Base-by-base conservation (phyloP, 2,888 invertebrate genomes). In the Pedicia rivosa region DNA sequence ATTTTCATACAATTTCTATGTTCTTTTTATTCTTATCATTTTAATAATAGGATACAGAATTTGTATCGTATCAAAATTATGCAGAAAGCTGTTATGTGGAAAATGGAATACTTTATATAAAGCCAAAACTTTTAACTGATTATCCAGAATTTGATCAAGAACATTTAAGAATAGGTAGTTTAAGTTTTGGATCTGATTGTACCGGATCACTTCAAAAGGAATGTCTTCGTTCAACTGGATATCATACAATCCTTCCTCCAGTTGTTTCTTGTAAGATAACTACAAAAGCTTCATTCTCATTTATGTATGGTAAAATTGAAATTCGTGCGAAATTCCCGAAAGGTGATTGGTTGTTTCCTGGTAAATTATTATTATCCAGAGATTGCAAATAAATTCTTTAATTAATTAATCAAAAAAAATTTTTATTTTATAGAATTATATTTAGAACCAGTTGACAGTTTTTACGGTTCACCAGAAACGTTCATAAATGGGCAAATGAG, bases 291-390 rank as follows among this genome's bases (percentile, higher is more conserved):
- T 59, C 57, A 1, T 77, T 82, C 48, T 66, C 66, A 5, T 82
- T 83, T 47, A 66, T 66, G 8, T 81, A 78, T 50, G 83, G 83
- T 9, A 67, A 62, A 26, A 62, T 83, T 10, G 69, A 75, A 49
- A 61, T 83, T 3, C 65, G 69, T 15, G 83, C 82, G 0, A 78
- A 75, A 54, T 50, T 84, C 15, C 81, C 83, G 0, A 65, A 65
- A 43, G 83, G 83, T 1, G 78, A 82, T 51, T 83, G 83, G 84
- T 59, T 83, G 13, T 68, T 78, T 49, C 82, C 84, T 35, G 65
- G 83, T 82, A 62, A 63, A 49, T n/a, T n/a, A n/a, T n/a, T n/a
- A n/a, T n/a, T n/a, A n/a, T n/a, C n/a, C n/a, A n/a, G n/a, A n/a
- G n/a, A n/a, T n/a, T n/a, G n/a, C n/a, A n/a, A n/a, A n/a, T n/a